Conservation (phyloP, 2,113 vertebrate genomes). For the Brachypodius melanocephalos region DNA sequence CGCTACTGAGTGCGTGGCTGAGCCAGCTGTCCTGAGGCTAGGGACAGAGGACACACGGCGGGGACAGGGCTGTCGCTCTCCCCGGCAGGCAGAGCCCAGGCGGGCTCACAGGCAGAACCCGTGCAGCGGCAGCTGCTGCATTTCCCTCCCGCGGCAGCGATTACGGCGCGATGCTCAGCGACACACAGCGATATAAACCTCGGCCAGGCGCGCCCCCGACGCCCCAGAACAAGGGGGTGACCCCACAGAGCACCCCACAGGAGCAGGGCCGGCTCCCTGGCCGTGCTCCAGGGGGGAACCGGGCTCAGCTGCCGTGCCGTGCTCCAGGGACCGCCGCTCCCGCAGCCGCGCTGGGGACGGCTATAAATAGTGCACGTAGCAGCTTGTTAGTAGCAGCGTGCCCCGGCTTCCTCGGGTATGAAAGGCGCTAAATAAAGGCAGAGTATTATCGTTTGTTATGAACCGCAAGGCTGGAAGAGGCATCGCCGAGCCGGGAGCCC, state of each 20-base stretch:
- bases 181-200: neutral
- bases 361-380: neutral
- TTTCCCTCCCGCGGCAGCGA: neutral
- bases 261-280: neutral
- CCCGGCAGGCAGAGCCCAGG: neutral
- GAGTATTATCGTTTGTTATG: neutral
- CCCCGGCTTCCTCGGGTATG: neutral
- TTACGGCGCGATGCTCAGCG: neutral
- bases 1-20: fast-evolving
- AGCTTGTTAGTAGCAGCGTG: neutral
- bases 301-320: neutral
- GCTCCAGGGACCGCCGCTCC: neutral
- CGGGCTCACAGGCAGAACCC: neutral
- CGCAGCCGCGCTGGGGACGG: neutral
- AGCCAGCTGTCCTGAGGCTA: neutral
- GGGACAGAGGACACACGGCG: neutral
- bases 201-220: neutral
- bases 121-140: neutral
- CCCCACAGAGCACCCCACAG: neutral
- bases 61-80: neutral
- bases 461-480: neutral
- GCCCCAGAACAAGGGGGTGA: neutral
- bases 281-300: neutral
- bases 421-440: conserved; percentile 17
- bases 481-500: neutral